Evolutionary conservation across 2,113 vertebrate genomes (phyloP).

Genomic region (Leptosomus discolor): DNA sequence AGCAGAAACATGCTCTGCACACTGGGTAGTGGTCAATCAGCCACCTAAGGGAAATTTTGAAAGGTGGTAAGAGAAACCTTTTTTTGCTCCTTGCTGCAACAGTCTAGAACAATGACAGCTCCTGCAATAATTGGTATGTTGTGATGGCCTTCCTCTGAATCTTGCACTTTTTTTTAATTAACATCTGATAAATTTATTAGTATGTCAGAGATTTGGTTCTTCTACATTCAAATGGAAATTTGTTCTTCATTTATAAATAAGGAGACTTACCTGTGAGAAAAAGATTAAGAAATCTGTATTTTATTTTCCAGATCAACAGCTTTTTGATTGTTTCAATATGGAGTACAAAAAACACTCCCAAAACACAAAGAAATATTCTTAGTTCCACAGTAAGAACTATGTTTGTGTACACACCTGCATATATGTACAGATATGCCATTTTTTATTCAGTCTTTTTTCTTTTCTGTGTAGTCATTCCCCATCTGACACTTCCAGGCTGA

Average conservation of each 20-base stretch:
- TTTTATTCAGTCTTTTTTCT: neutral
- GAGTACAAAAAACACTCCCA: neutral
- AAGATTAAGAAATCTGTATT: neutral
- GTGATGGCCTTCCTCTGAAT: neutral
- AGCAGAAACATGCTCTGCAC: neutral
- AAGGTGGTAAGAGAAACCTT: neutral
- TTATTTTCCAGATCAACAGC: neutral
- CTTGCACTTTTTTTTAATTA: neutral
- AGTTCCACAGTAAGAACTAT: neutral
- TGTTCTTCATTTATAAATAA: neutral
- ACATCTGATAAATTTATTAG: neutral
- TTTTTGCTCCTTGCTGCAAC: neutral
- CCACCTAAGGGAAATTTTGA: neutral
- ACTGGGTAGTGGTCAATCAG: neutral
- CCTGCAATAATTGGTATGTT: neutral
- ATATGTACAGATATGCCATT: rapidly evolving
- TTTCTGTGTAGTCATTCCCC: neutral
- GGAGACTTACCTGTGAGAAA: neutral
- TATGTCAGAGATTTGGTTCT: neutral
- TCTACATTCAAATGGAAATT: neutral
- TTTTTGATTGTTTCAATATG: neutral
- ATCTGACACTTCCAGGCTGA: neutral
- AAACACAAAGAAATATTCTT: neutral
- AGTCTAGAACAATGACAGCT: neutral
- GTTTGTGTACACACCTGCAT: neutral